Conservation (phyloP, 2,888 invertebrate species). For the Drosophila lacicola region DNA sequence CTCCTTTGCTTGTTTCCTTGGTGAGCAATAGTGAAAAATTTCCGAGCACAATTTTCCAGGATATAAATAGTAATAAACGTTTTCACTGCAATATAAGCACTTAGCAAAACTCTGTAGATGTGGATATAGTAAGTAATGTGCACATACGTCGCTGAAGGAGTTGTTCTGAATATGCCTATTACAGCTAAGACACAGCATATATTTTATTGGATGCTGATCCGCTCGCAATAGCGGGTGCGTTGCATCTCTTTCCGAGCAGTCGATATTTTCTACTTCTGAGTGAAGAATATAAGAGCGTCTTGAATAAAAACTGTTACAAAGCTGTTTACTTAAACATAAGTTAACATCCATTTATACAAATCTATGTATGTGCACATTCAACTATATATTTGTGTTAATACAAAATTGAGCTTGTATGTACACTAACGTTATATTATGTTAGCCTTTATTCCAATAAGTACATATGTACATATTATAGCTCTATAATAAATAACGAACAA, state of each 20-base stretch:
- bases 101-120: conserved; percentile 57
- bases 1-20: conserved; percentile 60
- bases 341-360: conserved; percentile 30
- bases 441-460: too few species aligned
- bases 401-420: neutral
- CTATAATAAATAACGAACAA: too few species aligned
- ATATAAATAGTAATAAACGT: conserved; percentile 74
- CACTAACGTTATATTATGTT: neutral
- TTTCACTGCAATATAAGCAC: conserved; percentile 82
- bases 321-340: neutral
- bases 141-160: conserved; percentile 76
- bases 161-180: conserved; percentile 57
- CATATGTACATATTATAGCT: too few species aligned
- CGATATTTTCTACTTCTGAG: conserved; percentile 25
- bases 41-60: conserved; percentile 41
- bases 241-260: conserved; percentile 81
- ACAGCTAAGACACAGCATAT: conserved; percentile 79
- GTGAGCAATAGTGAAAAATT: conserved; percentile 81
- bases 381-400: neutral
- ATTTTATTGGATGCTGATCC: conserved; percentile 65
- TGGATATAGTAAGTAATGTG: conserved; percentile 74
- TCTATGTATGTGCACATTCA: neutral
- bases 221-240: conserved; percentile 77
- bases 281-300: conserved; percentile 4
- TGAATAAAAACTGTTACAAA: conserved; percentile 3